Conservation (phyloP, 2,113 vertebrate species). For the Carettochelys insculpta region DNA sequence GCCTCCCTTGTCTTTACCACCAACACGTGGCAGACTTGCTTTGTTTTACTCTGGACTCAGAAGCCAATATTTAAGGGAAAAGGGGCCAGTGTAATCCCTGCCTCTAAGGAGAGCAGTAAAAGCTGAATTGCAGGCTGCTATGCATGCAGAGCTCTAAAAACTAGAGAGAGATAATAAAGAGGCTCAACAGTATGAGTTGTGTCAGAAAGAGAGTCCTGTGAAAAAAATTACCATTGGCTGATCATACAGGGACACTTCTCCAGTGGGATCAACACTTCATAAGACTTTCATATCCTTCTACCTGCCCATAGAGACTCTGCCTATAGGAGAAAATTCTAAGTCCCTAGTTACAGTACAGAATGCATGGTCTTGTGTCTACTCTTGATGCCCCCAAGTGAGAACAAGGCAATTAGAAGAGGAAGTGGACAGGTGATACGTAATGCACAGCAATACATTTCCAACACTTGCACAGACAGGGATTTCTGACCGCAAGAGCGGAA, state of each 20-base stretch:
- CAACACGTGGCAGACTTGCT: not conserved
- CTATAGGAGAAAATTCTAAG: not conserved
- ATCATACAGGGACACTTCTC: not conserved
- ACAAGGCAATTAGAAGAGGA: rapidly evolving
- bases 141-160: rapidly evolving
- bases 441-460: rapidly evolving
- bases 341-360: not conserved
- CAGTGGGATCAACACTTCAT: not conserved
- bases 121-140: not conserved
- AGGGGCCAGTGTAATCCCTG: rapidly evolving
- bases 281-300: not conserved
- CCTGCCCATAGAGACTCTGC: not conserved
- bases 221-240: not conserved
- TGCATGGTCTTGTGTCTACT: not conserved
- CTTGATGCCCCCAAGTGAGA: not conserved
- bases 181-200: not conserved
- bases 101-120: not conserved
- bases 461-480: not conserved
- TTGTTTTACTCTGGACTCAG: not conserved
- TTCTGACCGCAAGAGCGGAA: not conserved
- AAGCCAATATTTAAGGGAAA: not conserved
- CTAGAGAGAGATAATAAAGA: rapidly evolving
- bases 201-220: not conserved
- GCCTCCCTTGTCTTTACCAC: not conserved
- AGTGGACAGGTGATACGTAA: rapidly evolving